These are phyloP conservation scores for Anorthoa munda DNA, from an alignment of 2,888 invertebrate genomes.

Conservation along the genomic window DNA sequence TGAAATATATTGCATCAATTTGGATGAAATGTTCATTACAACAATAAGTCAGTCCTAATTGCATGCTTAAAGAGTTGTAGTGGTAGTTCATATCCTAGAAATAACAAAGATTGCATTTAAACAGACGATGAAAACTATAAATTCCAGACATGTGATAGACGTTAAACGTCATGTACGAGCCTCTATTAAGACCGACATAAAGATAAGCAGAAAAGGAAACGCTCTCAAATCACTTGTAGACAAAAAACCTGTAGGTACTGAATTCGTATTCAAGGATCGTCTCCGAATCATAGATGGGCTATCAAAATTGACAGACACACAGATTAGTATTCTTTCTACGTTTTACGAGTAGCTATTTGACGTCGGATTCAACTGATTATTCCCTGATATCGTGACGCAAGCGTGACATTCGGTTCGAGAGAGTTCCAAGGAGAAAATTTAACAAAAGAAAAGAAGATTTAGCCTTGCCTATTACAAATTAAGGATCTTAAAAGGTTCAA, in stretches of 20 bases:
- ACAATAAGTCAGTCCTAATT: neutral
- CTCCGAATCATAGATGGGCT: constrained; percentile 64
- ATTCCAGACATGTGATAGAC: constrained; percentile 16
- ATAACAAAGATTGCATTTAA: neutral
- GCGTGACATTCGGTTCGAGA: constrained; percentile 45
- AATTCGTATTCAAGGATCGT: constrained; percentile 61
- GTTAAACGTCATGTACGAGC: constrained; percentile 22
- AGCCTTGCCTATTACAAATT: constrained; percentile 62
- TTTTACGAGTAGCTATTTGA: constrained; percentile 68
- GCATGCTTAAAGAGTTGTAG: neutral
- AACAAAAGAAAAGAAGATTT: constrained; percentile 55
- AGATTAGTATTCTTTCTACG: constrained; percentile 69
- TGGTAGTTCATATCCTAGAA: neutral
- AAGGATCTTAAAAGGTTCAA: constrained; percentile 60
- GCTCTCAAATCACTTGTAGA: constrained; percentile 58
- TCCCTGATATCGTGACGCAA: constrained; percentile 61
- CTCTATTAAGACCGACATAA: constrained; percentile 51
- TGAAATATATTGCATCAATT: neutral
- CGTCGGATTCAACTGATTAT: constrained; percentile 66
- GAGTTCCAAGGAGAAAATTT: constrained; percentile 37
- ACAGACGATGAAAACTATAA: neutral
- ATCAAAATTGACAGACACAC: constrained; percentile 68
- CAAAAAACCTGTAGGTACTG: constrained; percentile 44
- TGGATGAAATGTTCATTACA: neutral
- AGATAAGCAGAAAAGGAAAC: constrained; percentile 48